These are phyloP conservation scores for Eidolon dupreanum DNA, from an alignment of 2,797 vertebrate genomes.

Conservation along the genomic window DNA sequence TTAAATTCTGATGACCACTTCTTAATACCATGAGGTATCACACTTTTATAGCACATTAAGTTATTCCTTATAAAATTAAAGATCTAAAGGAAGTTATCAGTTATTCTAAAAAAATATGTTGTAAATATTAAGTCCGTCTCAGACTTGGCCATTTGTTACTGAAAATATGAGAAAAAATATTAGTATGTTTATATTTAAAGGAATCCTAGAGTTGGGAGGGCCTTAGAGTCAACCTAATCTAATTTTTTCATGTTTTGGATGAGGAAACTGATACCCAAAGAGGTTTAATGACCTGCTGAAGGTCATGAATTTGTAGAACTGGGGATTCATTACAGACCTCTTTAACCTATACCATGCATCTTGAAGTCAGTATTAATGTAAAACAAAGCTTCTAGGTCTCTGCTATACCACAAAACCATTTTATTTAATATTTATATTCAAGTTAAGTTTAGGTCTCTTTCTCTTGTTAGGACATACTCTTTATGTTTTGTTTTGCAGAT, in stretches of 20 bases:
- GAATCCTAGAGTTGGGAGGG: not conserved
- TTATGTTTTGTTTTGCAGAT: not conserved
- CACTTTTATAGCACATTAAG: too few relatives aligned
- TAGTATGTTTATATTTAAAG: not conserved
- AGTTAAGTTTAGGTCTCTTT: conserved; percentile 12
- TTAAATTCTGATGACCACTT: not conserved
- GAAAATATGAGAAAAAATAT: not conserved
- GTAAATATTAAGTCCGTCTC: not conserved
- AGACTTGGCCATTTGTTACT: not conserved
- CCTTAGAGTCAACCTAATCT: not conserved
- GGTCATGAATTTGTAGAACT: not conserved
- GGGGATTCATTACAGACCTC: not conserved
- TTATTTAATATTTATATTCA: not conserved
- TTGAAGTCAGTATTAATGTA: not conserved
- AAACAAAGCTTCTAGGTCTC: not conserved
- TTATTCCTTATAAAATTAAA: too few relatives aligned
- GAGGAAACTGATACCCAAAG: not conserved
- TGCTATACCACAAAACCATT: not conserved
- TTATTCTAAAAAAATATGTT: conserved; percentile 5
- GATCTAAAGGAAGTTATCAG: not conserved
- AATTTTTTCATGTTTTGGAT: conserved; percentile 26
- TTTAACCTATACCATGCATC: not conserved
- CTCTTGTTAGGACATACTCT: not conserved
- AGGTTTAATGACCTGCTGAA: not conserved
- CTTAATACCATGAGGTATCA: not conserved